These are phyloP conservation scores for Tragelaphus buxtoni DNA, from an alignment of 2,113 vertebrate genomes.

Conservation along the genomic window DNA sequence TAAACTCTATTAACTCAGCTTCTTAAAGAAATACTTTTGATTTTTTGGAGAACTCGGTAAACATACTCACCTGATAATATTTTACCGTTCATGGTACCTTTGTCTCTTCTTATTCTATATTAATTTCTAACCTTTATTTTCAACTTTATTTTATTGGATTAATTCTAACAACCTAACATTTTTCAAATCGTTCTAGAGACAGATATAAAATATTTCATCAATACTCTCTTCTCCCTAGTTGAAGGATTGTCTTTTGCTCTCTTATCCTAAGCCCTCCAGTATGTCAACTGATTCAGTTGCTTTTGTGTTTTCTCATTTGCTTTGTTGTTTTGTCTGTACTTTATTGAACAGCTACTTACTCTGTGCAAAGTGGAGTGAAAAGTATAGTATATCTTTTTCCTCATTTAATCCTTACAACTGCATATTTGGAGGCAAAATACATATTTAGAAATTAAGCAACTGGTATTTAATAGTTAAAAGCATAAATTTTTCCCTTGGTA, in stretches of 20 bases:
- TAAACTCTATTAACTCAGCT: background rate
- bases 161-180: background rate
- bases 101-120: background rate
- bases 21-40: conserved; percentile 26
- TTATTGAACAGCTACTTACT: background rate
- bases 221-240: background rate
- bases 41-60: conserved; percentile 3
- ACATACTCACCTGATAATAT: conserved; percentile 3
- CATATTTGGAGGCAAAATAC: background rate
- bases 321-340: background rate
- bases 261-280: background rate
- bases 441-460: background rate
- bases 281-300: background rate
- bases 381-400: background rate
- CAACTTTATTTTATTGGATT: background rate
- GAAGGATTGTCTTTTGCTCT: background rate
- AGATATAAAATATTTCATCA: background rate
- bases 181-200: background rate
- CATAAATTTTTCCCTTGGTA: background rate
- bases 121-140: conserved; percentile 12
- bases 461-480: background rate
- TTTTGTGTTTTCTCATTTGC: background rate
- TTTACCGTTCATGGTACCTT: background rate
- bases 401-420: background rate
- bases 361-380: background rate